A percentile compares a stretch with the other conserved stretches of the same genome.
These are phyloP conservation scores for Coendou prehensilis DNA, from an alignment of 2,797 vertebrate species.

Conservation along the genomic window DNA sequence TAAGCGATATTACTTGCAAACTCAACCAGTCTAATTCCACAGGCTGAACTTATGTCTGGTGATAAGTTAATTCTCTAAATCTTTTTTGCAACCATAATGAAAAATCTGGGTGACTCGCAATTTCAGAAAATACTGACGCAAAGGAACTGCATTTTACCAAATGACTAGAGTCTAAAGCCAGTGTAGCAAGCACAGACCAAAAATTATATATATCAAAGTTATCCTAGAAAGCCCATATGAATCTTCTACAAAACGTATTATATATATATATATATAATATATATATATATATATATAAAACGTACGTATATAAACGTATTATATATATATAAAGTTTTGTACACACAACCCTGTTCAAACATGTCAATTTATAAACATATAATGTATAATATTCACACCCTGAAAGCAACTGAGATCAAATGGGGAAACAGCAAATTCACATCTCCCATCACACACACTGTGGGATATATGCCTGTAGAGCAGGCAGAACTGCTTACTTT, in stretches of 20 bases:
- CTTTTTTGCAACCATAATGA: conserved; percentile 21
- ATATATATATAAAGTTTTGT: background rate
- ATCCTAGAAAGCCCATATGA: background rate
- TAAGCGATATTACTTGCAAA: background rate
- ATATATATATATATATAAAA: no score
- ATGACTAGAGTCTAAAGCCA: background rate
- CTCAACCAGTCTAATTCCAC: background rate
- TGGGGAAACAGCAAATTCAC: background rate
- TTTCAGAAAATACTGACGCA: conserved; percentile 65
- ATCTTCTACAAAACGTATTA: conserved; percentile 7
- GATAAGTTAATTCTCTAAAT: background rate
- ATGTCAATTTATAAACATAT: conserved; percentile 1
- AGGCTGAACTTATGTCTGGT: conserved; percentile 19
- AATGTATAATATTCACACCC: conserved; percentile 8
- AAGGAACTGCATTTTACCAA: conserved; percentile 54
- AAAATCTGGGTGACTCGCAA: conserved; percentile 1
- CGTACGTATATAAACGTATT: no score
- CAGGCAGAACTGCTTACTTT: background rate
- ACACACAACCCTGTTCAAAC: background rate
- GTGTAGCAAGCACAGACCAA: background rate
- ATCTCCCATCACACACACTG: background rate
- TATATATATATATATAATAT: background rate
- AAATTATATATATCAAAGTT: conserved; percentile 25
- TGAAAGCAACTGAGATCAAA: conserved; percentile 58
- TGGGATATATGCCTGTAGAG: background rate